Percentiles rank a stretch among this genome's conserved stretches.
Evolutionary conservation across 2,888 invertebrate genomes (phyloP).

Genomic region (Pristionchus mayeri): DNA sequence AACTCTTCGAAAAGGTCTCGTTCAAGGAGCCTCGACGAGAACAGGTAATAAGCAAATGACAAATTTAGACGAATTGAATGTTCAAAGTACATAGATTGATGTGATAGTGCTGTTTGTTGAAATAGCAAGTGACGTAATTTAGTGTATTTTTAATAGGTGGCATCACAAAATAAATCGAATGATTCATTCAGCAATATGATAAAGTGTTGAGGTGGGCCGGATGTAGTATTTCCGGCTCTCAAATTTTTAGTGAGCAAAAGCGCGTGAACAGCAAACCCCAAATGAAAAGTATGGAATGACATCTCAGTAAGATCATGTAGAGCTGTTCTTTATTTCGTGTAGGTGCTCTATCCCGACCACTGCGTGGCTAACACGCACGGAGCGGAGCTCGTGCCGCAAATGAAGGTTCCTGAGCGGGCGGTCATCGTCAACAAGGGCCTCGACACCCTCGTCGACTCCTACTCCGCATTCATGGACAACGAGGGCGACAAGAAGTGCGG

Average conservation of each 20-base stretch:
- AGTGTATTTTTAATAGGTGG: neutral
- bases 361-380: slow-evolving; percentile 28
- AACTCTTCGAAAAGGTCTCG: neutral
- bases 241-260: too few species aligned
- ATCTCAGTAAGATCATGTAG: too few species aligned
- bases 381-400: slow-evolving; percentile 6
- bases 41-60: slow-evolving; percentile 17
- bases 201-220: too few species aligned
- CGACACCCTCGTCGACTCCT: slow-evolving; percentile 93
- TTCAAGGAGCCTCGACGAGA: slow-evolving; percentile 16
- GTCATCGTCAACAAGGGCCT: slow-evolving; percentile 81
- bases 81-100: too few species aligned
- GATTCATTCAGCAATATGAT: too few species aligned
- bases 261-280: too few species aligned
- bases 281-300: too few species aligned
- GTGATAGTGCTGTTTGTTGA: too few species aligned
- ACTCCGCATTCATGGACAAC: slow-evolving; percentile 98
- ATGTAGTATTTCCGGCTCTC: too few species aligned
- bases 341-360: slow-evolving; percentile 47
- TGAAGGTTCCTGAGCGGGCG: slow-evolving; percentile 6
- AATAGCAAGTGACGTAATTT: too few species aligned
- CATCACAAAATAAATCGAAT: neutral
- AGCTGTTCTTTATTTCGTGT: too few species aligned
- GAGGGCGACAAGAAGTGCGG: slow-evolving; percentile 82
- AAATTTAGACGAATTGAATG: too few species aligned